Conservation (phyloP, 1,140 invertebrate species). For the Megalopta genalis region DNA sequence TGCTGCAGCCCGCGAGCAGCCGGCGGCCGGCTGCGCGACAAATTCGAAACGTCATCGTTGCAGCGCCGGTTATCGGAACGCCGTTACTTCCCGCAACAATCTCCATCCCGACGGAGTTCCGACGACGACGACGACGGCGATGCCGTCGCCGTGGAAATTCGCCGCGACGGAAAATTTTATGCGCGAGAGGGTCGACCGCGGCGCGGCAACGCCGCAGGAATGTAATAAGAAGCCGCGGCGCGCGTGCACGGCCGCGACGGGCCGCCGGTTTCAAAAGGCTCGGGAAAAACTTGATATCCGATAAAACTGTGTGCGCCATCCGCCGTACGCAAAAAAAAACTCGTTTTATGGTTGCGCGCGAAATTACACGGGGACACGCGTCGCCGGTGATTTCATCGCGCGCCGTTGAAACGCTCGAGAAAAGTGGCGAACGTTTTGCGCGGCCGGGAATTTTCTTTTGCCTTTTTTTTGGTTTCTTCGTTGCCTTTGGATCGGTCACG, state of each 20-base stretch:
- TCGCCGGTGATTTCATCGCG: background rate
- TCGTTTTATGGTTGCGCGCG: background rate
- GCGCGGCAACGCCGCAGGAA: background rate
- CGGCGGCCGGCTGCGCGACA: background rate
- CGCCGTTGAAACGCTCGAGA: background rate
- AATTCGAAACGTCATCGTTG: slow-evolving; percentile 4
- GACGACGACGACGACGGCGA: background rate
- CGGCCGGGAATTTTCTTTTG: too few species aligned
- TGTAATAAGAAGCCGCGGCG: slow-evolving; percentile 1
- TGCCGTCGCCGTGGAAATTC: background rate
- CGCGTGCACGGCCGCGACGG: background rate
- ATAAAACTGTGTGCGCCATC: background rate
- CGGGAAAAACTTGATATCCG: background rate
- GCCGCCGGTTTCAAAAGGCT: background rate
- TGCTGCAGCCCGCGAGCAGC: background rate
- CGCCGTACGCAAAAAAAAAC: background rate
- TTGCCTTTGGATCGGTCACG: too few species aligned
- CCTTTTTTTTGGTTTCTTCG: too few species aligned
- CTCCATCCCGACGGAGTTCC: background rate
- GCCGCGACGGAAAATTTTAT: background rate
- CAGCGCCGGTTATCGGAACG: slow-evolving; percentile 8
- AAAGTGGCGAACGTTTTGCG: too few species aligned
- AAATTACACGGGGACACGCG: slow-evolving; percentile 1
- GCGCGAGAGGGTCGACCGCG: background rate
- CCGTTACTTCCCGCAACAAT: slow-evolving; percentile 3